Evolutionary conservation across 1,140 invertebrate species (phyloP), one percentile per base, ranked within the genome.

Genomic region (Pseudobourletiella spinata): DNA sequence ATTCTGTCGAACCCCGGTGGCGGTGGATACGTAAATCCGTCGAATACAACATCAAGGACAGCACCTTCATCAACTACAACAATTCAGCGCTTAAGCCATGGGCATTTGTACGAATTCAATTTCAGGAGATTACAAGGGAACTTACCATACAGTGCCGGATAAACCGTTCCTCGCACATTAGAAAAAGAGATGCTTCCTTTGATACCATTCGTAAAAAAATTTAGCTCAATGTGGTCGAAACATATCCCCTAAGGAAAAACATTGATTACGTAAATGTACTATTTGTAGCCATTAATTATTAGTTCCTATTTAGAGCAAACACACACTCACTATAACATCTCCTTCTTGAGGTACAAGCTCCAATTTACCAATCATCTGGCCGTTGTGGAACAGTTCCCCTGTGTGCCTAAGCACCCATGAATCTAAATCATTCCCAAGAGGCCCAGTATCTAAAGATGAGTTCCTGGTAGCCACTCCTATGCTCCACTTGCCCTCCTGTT

Each of bases 181-280:
- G 83, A 82, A 11, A 96, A 79, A n/a, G 91, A 86, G 69, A 83
- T 82, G 70, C 93, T 86, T 69, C 95, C 77, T 67, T 86, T 84
- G 73, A 86, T 86, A 3, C 95, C 95, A 80, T 98, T 98, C 20
- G 95, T 76, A 75, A 86, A 97, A 78, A 98, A 97, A 75, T 94
- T 96, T 29, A 99, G 77, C 74, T 98, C 91, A 57, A 98, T 85
- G 76, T 99, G 96, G 75, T 99, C 95, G 75, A 91, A 99, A 2
- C 89, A 86, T 20, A 99, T 78, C 50, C 95, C 87, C 86, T 88
- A 69, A 80, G 79, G 20, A n/a, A 35, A 29, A 59, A 69, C 70
- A 73, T 71, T 67, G n/a, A n/a, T n/a, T n/a, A n/a, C n/a, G n/a
- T n/a, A 28, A 15, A 60, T 25, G 50, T 35, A 32, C 56, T 20